Conservation (phyloP, 2,113 vertebrate species). For the Silurus asotus region DNA sequence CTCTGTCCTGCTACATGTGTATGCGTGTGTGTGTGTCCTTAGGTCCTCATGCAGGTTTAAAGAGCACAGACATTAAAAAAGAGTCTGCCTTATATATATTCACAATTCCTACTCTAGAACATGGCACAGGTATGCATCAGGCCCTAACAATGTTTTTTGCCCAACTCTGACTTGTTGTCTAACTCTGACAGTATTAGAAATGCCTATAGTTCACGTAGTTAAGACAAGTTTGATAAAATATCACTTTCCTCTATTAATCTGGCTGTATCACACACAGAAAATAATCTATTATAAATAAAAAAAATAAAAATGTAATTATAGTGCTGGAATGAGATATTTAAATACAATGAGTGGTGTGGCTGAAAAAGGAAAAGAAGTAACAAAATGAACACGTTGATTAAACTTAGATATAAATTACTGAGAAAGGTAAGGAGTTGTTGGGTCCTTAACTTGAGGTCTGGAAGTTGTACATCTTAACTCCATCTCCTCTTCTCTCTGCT, state of each 20-base stretch:
- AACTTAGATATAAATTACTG: neutral
- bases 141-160: neutral
- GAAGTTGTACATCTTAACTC: neutral
- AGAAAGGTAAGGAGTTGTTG: neutral
- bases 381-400: neutral
- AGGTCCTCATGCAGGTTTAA: too few species aligned
- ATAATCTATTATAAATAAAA: too few species aligned
- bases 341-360: neutral
- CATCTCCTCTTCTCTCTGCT: neutral
- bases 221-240: neutral
- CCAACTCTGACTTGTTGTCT: too few species aligned
- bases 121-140: neutral
- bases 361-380: neutral
- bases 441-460: neutral
- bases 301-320: neutral
- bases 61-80: too few species aligned
- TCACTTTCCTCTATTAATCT: neutral
- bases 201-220: neutral
- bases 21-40: too few species aligned
- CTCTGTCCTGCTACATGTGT: conserved; percentile 5
- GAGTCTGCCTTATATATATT: neutral
- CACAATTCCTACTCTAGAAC: neutral
- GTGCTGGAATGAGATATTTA: neutral
- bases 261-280: neutral
- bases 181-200: neutral